A percentile compares a stretch with the other conserved stretches of the same genome.
Conservation (phyloP, 1,140 invertebrate species). For the Brachionus angularis region DNA sequence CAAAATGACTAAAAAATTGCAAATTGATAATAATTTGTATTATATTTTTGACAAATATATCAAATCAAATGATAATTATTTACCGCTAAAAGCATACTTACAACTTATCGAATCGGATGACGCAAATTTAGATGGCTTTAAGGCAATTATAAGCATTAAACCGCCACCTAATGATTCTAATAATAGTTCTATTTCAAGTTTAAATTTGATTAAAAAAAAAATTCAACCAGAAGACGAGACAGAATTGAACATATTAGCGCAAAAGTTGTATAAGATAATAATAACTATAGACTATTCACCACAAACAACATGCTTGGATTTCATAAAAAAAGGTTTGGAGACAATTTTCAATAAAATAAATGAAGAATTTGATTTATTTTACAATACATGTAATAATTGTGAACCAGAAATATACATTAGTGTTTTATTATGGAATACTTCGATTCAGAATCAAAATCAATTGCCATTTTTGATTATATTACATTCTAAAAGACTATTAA, state of each 20-base stretch:
- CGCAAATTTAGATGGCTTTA: background rate
- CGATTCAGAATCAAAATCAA: background rate
- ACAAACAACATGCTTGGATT: conserved; percentile 12
- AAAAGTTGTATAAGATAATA: conserved; percentile 20
- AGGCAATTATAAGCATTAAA: background rate
- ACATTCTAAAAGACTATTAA: conserved; percentile 22
- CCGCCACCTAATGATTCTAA: background rate
- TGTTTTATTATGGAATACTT: conserved; percentile 22
- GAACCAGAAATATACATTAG: conserved; percentile 33
- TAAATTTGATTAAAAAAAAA: background rate
- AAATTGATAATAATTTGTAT: background rate
- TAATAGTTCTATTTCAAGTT: too few species aligned
- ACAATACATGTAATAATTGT: background rate
- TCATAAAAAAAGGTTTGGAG: conserved; percentile 8
- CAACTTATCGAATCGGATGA: conserved; percentile 4
- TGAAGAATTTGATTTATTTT: conserved; percentile 24
- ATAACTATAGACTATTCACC: conserved; percentile 36
- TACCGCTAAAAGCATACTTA: conserved; percentile 25
- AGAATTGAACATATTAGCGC: background rate
- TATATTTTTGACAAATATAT: conserved; percentile 27
- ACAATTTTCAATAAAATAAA: conserved; percentile 20
- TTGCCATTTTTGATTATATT: conserved; percentile 4
- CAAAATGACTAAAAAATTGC: conserved; percentile 26
- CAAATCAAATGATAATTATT: conserved; percentile 19
- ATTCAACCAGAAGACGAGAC: background rate